Evolutionary conservation across 2,888 invertebrate genomes (phyloP), one percentile per base, ranked within the genome.

Genomic region (Stenurella melanura): DNA sequence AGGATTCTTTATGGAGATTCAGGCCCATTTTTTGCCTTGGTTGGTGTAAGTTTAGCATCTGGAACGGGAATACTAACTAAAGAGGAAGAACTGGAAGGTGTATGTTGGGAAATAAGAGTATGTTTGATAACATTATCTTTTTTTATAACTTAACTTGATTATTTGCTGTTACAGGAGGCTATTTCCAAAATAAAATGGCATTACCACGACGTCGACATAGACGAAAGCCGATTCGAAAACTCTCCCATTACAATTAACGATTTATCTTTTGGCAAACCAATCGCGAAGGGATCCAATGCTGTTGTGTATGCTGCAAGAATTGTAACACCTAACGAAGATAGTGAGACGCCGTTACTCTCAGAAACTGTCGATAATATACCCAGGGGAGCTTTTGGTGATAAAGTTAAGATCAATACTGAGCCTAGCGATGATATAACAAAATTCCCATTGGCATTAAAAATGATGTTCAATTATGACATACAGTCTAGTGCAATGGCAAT

Each of bases 401-500:
- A 69, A 67, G 5, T 12, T 21, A 56, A 76, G 38, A 66, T 64
- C 17, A 75, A 79, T 78, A 66, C 60, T 18, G 77, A 75, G 18
- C 61, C 79, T 42, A 78, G 76, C 18, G 83, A 86, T 77, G 80
- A 81, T 17, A 81, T 81, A 10, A 82, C 84, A 11, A 83, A 86
- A 30, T 94, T 92, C 88, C 94, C 94, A 0, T 88, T 96, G 79
- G 97, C 97, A 7, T 90, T 97, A 18, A 97, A 97, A 90, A 95
- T 97, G 94, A 95, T 97, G 95, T 97, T 96, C 85, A 97, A 97
- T 89, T 97, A 96, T 86, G 95, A 95, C 82, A 94, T 95, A 4
- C 95, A 95, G 87, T 96, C 96, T 18, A 95, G 95, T 88, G 94
- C 96, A 0, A 90, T 93, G 82, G 92, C 94, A 18, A 95, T 97